A percentile compares a stretch with the other conserved stretches of the same genome.
These are phyloP conservation scores for Torymus aiolomorphi DNA, from an alignment of 2,888 invertebrate genomes.

Conservation along the genomic window DNA sequence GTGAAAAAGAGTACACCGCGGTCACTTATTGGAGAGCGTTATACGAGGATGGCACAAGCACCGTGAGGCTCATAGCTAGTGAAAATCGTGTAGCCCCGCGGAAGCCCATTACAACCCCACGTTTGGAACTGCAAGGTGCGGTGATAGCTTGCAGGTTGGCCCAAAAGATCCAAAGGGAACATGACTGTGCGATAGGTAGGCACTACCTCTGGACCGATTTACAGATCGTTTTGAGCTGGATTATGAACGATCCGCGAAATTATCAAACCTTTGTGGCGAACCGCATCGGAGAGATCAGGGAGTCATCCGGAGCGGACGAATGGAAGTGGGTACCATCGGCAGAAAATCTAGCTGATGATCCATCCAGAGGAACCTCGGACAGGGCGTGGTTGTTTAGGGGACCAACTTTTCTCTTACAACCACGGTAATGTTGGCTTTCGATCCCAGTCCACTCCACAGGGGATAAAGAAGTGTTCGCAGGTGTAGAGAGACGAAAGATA, in stretches of 20 bases:
- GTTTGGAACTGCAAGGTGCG: background rate
- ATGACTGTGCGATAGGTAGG: background rate
- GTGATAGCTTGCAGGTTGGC: background rate
- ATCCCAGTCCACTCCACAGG: background rate
- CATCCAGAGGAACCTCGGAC: background rate
- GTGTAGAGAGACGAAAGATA: background rate
- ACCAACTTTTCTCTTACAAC: conserved; percentile 1
- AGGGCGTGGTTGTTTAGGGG: background rate
- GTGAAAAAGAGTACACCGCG: background rate
- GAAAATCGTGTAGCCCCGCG: background rate
- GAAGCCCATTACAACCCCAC: background rate
- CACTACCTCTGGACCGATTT: background rate
- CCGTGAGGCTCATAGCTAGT: too few species aligned
- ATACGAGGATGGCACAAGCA: background rate
- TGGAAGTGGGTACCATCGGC: too few species aligned
- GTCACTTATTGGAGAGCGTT: background rate
- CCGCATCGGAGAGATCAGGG: too few species aligned
- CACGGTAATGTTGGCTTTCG: background rate
- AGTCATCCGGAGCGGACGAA: too few species aligned
- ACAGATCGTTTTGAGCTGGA: too few species aligned
- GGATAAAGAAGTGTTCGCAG: background rate
- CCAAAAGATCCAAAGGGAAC: background rate
- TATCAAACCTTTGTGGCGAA: too few species aligned
- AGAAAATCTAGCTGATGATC: background rate
- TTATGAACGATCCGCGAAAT: too few species aligned